Evolutionary conservation across 2,113 vertebrate species (phyloP).

Genomic region (Caretta caretta): DNA sequence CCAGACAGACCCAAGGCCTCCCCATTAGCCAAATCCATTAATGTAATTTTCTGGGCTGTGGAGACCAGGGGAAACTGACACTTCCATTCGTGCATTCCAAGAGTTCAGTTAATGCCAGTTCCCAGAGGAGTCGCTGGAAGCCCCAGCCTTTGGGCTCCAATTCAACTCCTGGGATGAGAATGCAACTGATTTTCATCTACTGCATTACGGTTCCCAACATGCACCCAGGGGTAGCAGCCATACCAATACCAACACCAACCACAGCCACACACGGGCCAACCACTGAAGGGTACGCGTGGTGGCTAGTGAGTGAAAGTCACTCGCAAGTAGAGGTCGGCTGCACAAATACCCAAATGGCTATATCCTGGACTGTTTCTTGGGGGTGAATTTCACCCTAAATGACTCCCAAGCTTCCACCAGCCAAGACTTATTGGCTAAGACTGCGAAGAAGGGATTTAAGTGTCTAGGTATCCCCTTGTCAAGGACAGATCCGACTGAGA

Average conservation of each 20-base stretch:
- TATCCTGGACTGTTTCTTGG: neutral
- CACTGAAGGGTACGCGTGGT: neutral
- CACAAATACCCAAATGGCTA: neutral
- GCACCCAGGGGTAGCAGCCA: neutral
- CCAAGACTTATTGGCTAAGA: neutral
- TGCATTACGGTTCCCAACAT: neutral
- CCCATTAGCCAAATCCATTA: constrained; percentile 14
- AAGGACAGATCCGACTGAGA: neutral
- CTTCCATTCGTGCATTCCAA: neutral
- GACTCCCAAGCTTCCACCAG: neutral
- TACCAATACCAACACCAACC: neutral
- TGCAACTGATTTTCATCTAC: neutral
- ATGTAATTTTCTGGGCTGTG: neutral
- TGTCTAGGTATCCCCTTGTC: neutral
- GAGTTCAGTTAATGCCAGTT: neutral
- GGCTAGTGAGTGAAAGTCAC: neutral
- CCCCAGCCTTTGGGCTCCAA: neutral
- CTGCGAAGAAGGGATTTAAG: neutral
- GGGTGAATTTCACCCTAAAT: neutral
- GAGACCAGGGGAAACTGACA: neutral
- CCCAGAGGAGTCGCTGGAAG: neutral
- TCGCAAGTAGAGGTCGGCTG: neutral
- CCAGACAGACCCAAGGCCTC: constrained; percentile 53
- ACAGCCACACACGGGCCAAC: fast-evolving
- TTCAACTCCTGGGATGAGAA: neutral